Conservation (phyloP, 2,797 vertebrate genomes). For the Prionace glauca region DNA sequence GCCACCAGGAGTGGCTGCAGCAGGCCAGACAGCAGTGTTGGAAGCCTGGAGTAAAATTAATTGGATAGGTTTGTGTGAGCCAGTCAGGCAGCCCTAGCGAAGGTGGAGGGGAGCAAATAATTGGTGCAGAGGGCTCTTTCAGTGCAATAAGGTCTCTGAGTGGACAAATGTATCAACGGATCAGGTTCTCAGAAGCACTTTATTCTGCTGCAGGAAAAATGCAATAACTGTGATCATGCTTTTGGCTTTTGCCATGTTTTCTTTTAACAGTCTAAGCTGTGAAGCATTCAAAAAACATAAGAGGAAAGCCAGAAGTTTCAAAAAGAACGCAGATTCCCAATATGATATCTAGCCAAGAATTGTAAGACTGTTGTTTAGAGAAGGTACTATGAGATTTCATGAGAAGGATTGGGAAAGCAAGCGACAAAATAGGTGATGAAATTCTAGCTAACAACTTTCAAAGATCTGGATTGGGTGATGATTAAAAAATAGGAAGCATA, state of each 20-base stretch:
- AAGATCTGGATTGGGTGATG: neutral
- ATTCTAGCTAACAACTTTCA: neutral
- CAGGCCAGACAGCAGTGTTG: too few species aligned
- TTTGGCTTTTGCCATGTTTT: neutral
- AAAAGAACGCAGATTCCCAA: neutral
- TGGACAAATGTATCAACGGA: too few species aligned
- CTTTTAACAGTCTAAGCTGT: neutral
- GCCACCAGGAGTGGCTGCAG: too few species aligned
- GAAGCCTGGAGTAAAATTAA: too few species aligned
- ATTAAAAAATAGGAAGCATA: neutral
- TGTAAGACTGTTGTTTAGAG: neutral
- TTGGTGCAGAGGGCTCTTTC: too few species aligned
- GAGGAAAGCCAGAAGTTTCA: neutral
- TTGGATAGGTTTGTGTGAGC: too few species aligned
- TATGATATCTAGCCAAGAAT: neutral
- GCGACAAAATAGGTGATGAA: neutral
- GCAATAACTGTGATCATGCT: neutral
- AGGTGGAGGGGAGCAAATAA: too few species aligned
- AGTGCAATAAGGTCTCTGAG: too few species aligned
- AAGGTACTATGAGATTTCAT: neutral
- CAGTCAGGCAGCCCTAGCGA: too few species aligned
- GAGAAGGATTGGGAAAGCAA: neutral
- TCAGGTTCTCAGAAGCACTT: too few species aligned
- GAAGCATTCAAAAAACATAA: neutral
- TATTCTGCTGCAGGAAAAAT: neutral